These are phyloP conservation scores for Chaetorhynchus papuensis DNA, from an alignment of 2,113 vertebrate genomes.

Conservation along the genomic window DNA sequence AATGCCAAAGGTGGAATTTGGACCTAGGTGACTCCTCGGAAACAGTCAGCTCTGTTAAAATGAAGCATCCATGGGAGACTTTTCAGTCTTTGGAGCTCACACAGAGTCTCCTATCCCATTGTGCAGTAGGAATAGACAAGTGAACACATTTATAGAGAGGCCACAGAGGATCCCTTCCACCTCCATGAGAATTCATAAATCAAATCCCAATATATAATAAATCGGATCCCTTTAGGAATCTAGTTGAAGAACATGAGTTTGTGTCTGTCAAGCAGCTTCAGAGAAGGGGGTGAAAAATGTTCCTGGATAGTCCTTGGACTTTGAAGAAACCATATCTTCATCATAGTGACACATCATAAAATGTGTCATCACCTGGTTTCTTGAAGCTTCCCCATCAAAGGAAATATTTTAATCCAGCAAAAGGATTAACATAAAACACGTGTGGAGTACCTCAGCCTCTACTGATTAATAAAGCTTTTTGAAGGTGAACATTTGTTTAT, in stretches of 20 bases:
- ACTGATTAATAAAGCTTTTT: neutral
- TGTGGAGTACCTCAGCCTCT: neutral
- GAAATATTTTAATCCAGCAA: neutral
- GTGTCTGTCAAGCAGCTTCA: neutral
- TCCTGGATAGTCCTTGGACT: neutral
- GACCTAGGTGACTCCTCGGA: accelerated
- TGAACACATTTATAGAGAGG: neutral
- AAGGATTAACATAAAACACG: neutral
- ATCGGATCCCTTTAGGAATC: neutral
- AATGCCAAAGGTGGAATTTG: neutral
- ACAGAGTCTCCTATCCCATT: neutral
- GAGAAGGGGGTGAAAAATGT: neutral
- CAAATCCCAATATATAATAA: neutral
- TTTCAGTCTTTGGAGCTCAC: neutral
- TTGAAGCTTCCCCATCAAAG: neutral
- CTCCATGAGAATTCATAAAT: neutral
- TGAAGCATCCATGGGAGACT: neutral
- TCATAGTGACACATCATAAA: neutral
- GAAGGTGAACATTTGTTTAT: neutral
- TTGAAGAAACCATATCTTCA: neutral
- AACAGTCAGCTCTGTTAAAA: neutral
- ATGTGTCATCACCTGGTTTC: neutral
- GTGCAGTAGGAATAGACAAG: neutral
- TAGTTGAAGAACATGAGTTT: neutral
- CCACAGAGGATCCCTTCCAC: neutral